These are phyloP conservation scores for Lepidonotus clava DNA, from an alignment of 2,888 invertebrate genomes.

Conservation along the genomic window DNA sequence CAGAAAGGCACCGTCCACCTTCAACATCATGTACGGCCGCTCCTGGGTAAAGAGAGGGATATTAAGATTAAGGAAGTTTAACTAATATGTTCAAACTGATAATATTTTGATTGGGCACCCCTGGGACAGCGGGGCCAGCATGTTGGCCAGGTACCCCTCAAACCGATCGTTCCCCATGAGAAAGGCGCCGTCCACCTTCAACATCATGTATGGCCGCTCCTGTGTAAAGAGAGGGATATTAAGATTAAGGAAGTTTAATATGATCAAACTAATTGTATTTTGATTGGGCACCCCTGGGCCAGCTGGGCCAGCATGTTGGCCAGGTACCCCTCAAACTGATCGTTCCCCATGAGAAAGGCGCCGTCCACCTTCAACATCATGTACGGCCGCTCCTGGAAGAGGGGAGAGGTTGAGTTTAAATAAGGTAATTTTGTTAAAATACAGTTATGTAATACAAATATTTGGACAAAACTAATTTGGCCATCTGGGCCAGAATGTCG, in stretches of 20 bases:
- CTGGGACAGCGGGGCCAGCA: conserved; percentile 58
- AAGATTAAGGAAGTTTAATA: neutral
- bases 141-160: conserved; percentile 67
- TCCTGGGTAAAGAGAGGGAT: conserved; percentile 56
- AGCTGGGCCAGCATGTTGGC: conserved; percentile 62
- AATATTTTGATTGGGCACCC: neutral
- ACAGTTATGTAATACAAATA: no score
- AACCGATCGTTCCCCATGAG: conserved; percentile 65
- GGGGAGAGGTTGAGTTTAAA: neutral
- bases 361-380: conserved; percentile 64
- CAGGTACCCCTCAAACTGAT: conserved; percentile 66
- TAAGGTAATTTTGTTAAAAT: neutral
- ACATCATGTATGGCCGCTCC: conserved; percentile 66
- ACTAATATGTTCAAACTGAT: neutral
- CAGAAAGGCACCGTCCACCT: conserved; percentile 59
- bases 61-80: neutral
- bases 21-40: conserved; percentile 66
- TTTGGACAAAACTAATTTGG: no score
- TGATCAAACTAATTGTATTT: no score
- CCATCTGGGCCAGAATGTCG: conserved; percentile 61
- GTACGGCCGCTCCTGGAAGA: conserved; percentile 63
- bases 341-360: conserved; percentile 64
- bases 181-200: conserved; percentile 60
- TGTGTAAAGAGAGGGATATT: neutral
- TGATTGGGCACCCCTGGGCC: no score